Conservation (phyloP, 2,888 invertebrate genomes). For the Crepidodera aurea region DNA sequence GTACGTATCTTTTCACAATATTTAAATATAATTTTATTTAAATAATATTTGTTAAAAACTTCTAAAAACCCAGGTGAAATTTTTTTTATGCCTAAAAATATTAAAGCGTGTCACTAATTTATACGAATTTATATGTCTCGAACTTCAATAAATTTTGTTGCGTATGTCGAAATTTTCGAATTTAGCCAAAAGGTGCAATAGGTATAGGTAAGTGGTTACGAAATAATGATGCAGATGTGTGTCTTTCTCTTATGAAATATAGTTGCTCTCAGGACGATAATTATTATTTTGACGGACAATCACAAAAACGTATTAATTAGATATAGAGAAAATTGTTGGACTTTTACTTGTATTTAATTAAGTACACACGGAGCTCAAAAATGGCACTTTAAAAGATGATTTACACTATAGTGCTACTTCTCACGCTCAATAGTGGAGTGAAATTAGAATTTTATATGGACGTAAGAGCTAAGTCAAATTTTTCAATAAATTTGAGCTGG, state of each 20-base stretch:
- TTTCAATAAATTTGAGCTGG: no score
- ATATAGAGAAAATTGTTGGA: no score
- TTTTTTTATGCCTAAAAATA: conserved; percentile 1
- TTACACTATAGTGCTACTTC: no score
- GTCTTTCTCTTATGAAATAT: conserved; percentile 17
- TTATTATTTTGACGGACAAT: conserved; percentile 1
- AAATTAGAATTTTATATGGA: no score
- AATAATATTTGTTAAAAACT: background rate
- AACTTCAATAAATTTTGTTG: conserved; percentile 12
- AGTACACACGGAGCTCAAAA: no score
- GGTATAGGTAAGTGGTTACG: conserved; percentile 5
- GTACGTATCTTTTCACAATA: background rate
- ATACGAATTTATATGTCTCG: conserved; percentile 4
- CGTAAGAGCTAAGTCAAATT: no score
- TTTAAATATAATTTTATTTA: background rate
- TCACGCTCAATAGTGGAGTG: no score
- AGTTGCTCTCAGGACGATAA: background rate
- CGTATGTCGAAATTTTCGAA: conserved; percentile 8
- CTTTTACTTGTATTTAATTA: no score
- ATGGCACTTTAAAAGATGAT: no score
- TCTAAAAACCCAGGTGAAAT: conserved; percentile 10
- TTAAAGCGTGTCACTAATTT: background rate
- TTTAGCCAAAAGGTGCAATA: conserved; percentile 18
- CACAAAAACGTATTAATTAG: no score
- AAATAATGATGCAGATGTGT: conserved; percentile 13